These are phyloP conservation scores for Charaxes varanes DNA, from an alignment of 1,140 invertebrate species.

Conservation along the genomic window DNA sequence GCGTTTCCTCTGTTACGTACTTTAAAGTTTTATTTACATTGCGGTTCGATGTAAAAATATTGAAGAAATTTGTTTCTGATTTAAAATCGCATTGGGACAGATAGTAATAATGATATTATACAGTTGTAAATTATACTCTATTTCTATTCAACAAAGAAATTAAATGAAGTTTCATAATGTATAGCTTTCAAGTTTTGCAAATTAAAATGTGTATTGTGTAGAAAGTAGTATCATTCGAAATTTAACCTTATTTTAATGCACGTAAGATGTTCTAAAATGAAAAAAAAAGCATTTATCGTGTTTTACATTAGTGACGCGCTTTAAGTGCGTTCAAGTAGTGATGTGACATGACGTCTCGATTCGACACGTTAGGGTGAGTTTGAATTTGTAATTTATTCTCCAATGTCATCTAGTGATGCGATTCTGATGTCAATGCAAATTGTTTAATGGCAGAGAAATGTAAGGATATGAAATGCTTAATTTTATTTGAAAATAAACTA, in stretches of 20 bases:
- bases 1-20: too few relatives aligned
- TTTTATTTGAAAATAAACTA: too few relatives aligned
- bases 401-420: conserved; percentile 25
- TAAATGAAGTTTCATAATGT: too few relatives aligned
- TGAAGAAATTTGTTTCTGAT: too few relatives aligned
- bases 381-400: conserved; percentile 33
- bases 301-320: conserved; percentile 27
- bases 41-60: too few relatives aligned
- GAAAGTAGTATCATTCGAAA: neutral
- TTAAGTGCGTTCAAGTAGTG: conserved; percentile 38
- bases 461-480: neutral
- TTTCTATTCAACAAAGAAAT: too few relatives aligned
- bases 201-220: too few relatives aligned
- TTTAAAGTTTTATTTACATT: too few relatives aligned
- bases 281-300: neutral
- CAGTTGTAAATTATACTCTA: too few relatives aligned
- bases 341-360: conserved; percentile 33
- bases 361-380: conserved; percentile 35
- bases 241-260: conserved; percentile 8
- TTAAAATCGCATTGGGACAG: too few relatives aligned
- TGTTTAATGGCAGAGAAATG: conserved; percentile 20
- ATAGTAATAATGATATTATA: too few relatives aligned
- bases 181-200: too few relatives aligned
- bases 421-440: conserved; percentile 33
- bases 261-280: conserved; percentile 3